Evolutionary conservation across 1,140 invertebrate genomes (phyloP), one percentile per base, ranked within the genome.

Genomic region (Capitella teleta): DNA sequence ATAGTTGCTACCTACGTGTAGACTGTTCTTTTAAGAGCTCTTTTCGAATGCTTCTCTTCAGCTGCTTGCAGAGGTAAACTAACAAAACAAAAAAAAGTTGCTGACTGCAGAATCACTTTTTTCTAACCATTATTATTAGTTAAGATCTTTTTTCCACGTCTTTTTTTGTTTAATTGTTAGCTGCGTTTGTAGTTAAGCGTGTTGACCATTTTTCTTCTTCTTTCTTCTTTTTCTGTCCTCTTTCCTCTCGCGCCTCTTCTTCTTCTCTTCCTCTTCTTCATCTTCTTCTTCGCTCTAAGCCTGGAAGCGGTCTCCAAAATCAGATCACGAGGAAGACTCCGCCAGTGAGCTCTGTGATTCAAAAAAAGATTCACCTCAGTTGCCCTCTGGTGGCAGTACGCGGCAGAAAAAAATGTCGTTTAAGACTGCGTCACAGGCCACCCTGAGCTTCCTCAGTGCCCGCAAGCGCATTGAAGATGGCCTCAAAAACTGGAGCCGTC

Each of bases 401-500:
- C 19, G 38, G 23, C 40, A 51, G 19, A 14, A 51, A 19, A 24
- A 43, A 28, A 71, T 71, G 67, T 71, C 68, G 10, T 71, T 71
- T 49, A 61, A 62, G 32, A 65, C 67, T 10, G 66, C 67, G 37
- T 64, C 67, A 47, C 66, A 69, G 47, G 68, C 68, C 14, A 68
- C 68, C 0, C 57, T 71, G 45, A 68, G 61, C 23, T 64, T 71
- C 43, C 57, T 71, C 10, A 66, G 62, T 55, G 64, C 68, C n/a
- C 52, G 66, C 14, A 63, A 63, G 49, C 57, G 61, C 25, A 62
- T 69, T 36, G 66, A 68, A 40, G 67, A 65, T 38, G 67, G 67
- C 16, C 56, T 69, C 3, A 69, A 67, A 50, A 61, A 50, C 44
- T 54, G 65, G n/a, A 49, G 38, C 21, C 66, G 62, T 45, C 54